These are phyloP conservation scores for Struthio camelus DNA, from an alignment of 2,113 vertebrate genomes.

Conservation along the genomic window DNA sequence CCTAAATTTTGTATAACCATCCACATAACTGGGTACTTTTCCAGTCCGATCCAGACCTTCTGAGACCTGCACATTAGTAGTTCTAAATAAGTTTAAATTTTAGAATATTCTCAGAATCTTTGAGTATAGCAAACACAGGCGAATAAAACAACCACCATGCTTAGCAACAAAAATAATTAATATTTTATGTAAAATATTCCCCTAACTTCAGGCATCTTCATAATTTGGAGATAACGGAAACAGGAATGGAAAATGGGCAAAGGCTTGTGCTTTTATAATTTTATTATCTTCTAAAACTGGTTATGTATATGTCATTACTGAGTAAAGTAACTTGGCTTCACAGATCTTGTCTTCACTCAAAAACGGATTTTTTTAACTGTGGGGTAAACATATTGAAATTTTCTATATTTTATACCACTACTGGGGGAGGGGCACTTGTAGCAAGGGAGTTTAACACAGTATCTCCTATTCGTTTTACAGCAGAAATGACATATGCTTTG, in stretches of 20 bases:
- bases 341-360: not conserved
- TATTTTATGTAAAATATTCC: not conserved
- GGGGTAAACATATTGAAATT: not conserved
- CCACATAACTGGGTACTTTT: not conserved
- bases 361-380: not conserved
- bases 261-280: slow-evolving; percentile 3
- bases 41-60: not conserved
- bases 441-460: not conserved
- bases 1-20: not conserved
- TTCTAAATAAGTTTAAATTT: not conserved
- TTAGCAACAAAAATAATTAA: not conserved
- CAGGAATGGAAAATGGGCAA: not conserved
- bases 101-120: not conserved
- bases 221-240: not conserved
- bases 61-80: not conserved
- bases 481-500: not conserved
- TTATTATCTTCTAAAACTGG: not conserved
- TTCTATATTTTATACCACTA: not conserved
- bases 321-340: not conserved
- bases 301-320: not conserved
- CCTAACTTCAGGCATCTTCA: not conserved
- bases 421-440: not conserved
- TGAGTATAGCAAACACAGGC: not conserved
- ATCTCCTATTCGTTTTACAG: not conserved
- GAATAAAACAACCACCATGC: not conserved